A percentile compares a stretch with the other conserved stretches of the same genome.
These are phyloP conservation scores for Perodicticus potto DNA, from an alignment of 2,797 vertebrate species.

Conservation along the genomic window DNA sequence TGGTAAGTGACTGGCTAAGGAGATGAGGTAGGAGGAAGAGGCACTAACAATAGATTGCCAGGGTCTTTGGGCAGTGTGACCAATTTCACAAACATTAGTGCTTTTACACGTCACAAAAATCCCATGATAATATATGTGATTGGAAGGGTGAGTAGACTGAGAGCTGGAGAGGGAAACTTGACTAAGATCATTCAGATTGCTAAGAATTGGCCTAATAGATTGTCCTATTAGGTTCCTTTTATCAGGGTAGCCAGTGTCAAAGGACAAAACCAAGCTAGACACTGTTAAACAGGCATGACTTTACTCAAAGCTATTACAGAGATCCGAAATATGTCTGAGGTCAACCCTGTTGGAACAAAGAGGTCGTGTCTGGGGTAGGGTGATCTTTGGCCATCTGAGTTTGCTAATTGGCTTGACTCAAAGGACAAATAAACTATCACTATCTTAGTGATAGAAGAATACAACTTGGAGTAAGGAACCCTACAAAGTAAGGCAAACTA, in stretches of 20 bases:
- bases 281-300: neutral
- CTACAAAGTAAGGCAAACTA: neutral
- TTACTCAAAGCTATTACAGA: neutral
- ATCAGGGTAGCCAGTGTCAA: constrained; percentile 9
- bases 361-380: neutral
- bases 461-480: neutral
- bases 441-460: neutral
- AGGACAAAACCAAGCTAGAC: neutral
- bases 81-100: neutral
- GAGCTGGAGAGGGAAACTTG: neutral
- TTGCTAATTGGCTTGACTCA: neutral
- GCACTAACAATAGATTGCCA: neutral
- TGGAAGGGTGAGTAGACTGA: neutral
- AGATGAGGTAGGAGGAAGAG: constrained; percentile 14
- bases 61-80: neutral
- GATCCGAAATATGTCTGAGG: neutral
- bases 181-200: neutral
- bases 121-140: neutral
- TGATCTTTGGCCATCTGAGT: neutral
- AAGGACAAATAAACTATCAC: neutral
- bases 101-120: constrained; percentile 19
- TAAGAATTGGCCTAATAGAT: neutral
- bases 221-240: neutral
- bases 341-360: neutral
- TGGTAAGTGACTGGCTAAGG: neutral